These are phyloP conservation scores for Andrena praecox DNA, from an alignment of 2,888 invertebrate genomes.

Conservation along the genomic window DNA sequence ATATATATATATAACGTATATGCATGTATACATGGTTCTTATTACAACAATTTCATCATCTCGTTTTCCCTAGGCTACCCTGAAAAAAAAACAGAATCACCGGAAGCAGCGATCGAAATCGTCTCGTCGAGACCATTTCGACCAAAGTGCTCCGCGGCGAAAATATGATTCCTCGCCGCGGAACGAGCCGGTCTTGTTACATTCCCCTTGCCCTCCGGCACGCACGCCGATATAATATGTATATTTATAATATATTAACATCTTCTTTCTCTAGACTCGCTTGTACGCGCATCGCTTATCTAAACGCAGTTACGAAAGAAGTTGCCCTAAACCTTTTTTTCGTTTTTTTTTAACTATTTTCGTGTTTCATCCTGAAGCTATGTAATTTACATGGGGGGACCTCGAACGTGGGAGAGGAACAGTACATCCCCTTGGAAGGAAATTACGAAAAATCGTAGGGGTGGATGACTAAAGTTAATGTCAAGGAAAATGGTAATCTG, in stretches of 20 bases:
- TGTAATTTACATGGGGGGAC: slow-evolving; percentile 39
- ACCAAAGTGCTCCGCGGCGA: not conserved
- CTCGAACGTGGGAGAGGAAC: slow-evolving; percentile 4
- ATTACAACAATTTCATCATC: slow-evolving; percentile 80
- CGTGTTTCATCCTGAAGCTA: slow-evolving; percentile 25
- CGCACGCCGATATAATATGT: slow-evolving; percentile 67
- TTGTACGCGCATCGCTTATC: slow-evolving; percentile 53
- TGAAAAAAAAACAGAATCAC: slow-evolving; percentile 65
- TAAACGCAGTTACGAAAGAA: slow-evolving; percentile 67
- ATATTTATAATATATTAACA: slow-evolving; percentile 72
- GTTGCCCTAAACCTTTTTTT: slow-evolving; percentile 71
- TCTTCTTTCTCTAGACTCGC: slow-evolving; percentile 66
- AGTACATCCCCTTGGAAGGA: not conserved
- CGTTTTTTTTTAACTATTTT: slow-evolving; percentile 12
- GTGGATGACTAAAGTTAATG: not conserved
- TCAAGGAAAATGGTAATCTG: too few relatives aligned
- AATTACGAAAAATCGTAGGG: not conserved
- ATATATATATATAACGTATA: slow-evolving; percentile 73
- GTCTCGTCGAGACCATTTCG: slow-evolving; percentile 28
- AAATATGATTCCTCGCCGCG: slow-evolving; percentile 12
- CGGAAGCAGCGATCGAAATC: slow-evolving; percentile 54
- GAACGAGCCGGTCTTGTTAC: slow-evolving; percentile 45
- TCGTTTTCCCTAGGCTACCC: slow-evolving; percentile 77
- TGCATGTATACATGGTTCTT: slow-evolving; percentile 75
- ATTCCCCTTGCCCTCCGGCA: slow-evolving; percentile 42